phyloP scores from a whole-genome alignment of 2,888 invertebrate species.

The Dendrolimus houi region DNA sequence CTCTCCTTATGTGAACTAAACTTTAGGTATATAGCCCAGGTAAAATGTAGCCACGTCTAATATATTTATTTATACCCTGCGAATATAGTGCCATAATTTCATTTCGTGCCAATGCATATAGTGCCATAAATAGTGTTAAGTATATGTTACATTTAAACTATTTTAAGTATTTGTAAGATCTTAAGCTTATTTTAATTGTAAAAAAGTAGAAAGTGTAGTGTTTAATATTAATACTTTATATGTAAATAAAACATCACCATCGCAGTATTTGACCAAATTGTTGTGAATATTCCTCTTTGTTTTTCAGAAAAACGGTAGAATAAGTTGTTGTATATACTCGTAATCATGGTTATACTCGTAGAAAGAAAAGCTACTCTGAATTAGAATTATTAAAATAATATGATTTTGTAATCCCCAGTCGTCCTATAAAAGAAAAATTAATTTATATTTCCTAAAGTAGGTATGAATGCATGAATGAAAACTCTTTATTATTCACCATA shows the following conservation, averaged over 20 bases:
- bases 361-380: no score
- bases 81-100: slow-evolving; percentile 18
- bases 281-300: slow-evolving; percentile 41
- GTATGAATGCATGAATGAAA: no score
- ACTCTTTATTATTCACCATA: no score
- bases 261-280: slow-evolving; percentile 60
- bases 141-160: not conserved
- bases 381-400: no score
- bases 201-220: not conserved
- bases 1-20: no score
- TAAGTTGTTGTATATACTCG: not conserved
- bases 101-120: slow-evolving; percentile 26
- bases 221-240: slow-evolving; percentile 15
- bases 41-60: no score
- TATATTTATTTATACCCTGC: not conserved
- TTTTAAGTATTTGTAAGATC: no score
- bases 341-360: no score
- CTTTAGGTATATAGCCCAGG: no score
- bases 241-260: slow-evolving; percentile 36
- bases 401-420: no score
- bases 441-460: no score
- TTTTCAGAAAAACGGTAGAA: not conserved
- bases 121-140: slow-evolving; percentile 10
- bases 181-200: not conserved
- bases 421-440: no score